phyloP scores from a whole-genome alignment of 2,888 invertebrate species.

The Luperina nickerlii region DNA sequence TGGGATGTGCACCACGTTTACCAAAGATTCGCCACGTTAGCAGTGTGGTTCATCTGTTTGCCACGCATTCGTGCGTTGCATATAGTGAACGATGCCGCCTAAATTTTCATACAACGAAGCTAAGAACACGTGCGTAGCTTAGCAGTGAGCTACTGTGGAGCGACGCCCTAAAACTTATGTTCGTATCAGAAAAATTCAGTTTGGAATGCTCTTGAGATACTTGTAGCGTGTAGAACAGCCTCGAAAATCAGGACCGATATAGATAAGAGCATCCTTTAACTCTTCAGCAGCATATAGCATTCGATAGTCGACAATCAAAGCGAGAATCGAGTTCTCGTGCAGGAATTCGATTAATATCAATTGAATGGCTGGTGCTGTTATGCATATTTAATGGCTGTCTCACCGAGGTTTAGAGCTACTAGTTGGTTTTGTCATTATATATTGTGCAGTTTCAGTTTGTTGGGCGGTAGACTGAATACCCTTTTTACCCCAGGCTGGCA shows the following conservation, averaged over 20 bases:
- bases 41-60: too few relatives aligned
- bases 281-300: constrained; percentile 16
- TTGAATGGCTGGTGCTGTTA: constrained; percentile 48
- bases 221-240: background rate
- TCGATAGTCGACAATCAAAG: constrained; percentile 52
- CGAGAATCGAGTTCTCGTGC: constrained; percentile 37
- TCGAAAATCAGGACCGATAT: background rate
- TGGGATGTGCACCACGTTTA: background rate
- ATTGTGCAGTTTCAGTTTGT: constrained; percentile 1
- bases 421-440: constrained; percentile 9
- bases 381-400: constrained; percentile 61
- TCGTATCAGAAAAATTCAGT: background rate
- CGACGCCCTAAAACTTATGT: background rate
- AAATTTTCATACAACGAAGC: background rate
- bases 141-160: background rate
- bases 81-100: background rate
- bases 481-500: background rate
- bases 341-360: constrained; percentile 66
- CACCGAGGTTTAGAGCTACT: constrained; percentile 1
- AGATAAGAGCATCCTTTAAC: background rate
- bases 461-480: background rate
- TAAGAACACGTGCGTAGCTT: too few relatives aligned
- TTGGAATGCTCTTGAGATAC: background rate
- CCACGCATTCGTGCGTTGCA: too few relatives aligned
- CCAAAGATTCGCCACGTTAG: background rate